Evolutionary conservation across 1,140 invertebrate species (phyloP), one percentile per base, ranked within the genome.

Genomic region (Oedothorax gibbosus): DNA sequence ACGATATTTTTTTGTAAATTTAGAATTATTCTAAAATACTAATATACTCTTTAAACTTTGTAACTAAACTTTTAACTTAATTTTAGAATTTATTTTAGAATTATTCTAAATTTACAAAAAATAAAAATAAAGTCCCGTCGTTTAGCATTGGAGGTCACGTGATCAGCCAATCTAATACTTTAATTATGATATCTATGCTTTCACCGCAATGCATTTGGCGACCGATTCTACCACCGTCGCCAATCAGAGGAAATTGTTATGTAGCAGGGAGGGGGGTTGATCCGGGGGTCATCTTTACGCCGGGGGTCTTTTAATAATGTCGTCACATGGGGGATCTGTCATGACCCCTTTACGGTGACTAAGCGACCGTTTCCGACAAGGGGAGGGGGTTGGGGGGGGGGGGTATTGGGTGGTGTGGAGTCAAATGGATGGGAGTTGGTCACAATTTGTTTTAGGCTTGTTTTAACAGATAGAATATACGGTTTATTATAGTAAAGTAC

Each of bases 241-340:
- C 56, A 77, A 56, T 15, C 14, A 73, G 62, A 51, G 80, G 80
- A 82, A 82, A 82, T 82, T 82, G 80, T 82, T 73, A 82, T 82
- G 72, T 64, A 66, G 56, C 76, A 49, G 76, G 35, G 8, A 53
- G 60, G 80, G 79, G 79, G 80, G 80, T 53, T 82, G 80, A 82
- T 82, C 80, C 80, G 56, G 10, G 78, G 80, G 80, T 82, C 80
- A 73, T 78, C 66, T 78, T 65, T 53, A 11, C 77, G 77, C 62
- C 78, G 71, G 72, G 68, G 64, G 53, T 56, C 80, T 65, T 68
- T 82, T 82, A 82, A 82, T 82, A 82, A 82, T 82, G 80, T 82
- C 80, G 66, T 82, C 80, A 82, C 80, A 73, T 35, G 35, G 18
- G n/a, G 80, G 69, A 82, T 82, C 80, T 57, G 68, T 73, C 35